Percentiles rank a stretch among this genome's conserved stretches.
Evolutionary conservation across 2,797 vertebrate species (phyloP).

Genomic region (Scomberomorus guttatus): DNA sequence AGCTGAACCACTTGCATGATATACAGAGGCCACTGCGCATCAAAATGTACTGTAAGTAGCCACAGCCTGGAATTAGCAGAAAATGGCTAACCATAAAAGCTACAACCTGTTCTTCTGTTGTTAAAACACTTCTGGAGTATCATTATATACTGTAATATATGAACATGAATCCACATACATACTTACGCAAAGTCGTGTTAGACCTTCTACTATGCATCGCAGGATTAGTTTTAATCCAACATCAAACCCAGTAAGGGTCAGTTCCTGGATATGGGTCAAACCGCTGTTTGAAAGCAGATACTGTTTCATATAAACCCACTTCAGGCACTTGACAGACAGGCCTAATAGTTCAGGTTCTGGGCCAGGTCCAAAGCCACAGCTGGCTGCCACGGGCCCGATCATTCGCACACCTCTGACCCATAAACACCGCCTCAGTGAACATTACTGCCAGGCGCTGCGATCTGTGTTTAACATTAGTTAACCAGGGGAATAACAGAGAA

Average conservation of each 20-base stretch:
- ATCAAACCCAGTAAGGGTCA: slow-evolving; percentile 58
- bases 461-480: slow-evolving; percentile 82
- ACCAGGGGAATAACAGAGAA: slow-evolving; percentile 66
- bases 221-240: slow-evolving; percentile 44
- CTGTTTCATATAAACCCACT: slow-evolving; percentile 67
- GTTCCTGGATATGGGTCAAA: slow-evolving; percentile 66
- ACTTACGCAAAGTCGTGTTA: slow-evolving; percentile 30
- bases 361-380: slow-evolving; percentile 76
- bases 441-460: slow-evolving; percentile 71
- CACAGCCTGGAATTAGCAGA: slow-evolving; percentile 5
- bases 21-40: slow-evolving; percentile 21
- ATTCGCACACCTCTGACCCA: slow-evolving; percentile 78
- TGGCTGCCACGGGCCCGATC: slow-evolving; percentile 66
- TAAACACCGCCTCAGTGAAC: slow-evolving; percentile 73
- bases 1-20: slow-evolving; percentile 28
- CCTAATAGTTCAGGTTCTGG: slow-evolving; percentile 72
- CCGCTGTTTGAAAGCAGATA: slow-evolving; percentile 72
- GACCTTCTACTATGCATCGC: slow-evolving; percentile 17
- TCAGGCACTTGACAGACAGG: slow-evolving; percentile 65
- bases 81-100: background rate
- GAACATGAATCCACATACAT: slow-evolving; percentile 27
- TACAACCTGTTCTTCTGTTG: slow-evolving; percentile 19
- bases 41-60: slow-evolving; percentile 4
- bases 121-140: background rate
- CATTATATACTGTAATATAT: background rate